Evolutionary conservation across 1,140 invertebrate species (phyloP), one percentile per base, ranked within the genome.

Genomic region (Chelonus insularis): DNA sequence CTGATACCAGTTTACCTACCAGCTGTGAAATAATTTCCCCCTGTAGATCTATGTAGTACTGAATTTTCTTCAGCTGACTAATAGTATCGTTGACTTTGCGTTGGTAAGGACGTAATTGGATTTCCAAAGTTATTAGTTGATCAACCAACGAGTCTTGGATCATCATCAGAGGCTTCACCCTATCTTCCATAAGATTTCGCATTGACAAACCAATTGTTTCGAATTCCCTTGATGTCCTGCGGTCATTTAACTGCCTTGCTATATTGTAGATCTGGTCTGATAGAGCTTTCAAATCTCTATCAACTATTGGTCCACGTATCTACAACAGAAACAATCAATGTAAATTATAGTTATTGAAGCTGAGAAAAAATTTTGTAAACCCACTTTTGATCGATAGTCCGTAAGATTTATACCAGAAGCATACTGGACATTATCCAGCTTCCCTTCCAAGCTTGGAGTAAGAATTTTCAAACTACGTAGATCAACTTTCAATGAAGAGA

Each of bases 251-350:
- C 79, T 91, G 89, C 25, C 87, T 84, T 1, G 88, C 87, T 23
- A 92, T 85, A 62, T 86, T 88, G 60, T 90, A 86, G 57, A 92
- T 77, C 73, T 92, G 90, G 71, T 91, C 87, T 11, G 88, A 85
- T 51, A 92, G 83, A 1, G 89, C 87, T 39, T 83, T 85, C 39
- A 92, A 73, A 74, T 92, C 90, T 71, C 87, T 89, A 43, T 84
- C 85, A 5, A 89, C 84, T 39, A 91, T 83, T n/a, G 87, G 84
- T n/a, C 85, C 85, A 65, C 81, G 78, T 36, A 85, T 76, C 83
- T 84, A 61, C 1, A 21, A 47, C 16, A 23, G 36, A 45, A 18
- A 23, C 25, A 63, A 48, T 25, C 18, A 4, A 14, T 36, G 12
- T n/a, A n/a, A 7, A 62, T 20, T 12, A 45, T 23, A 34, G 14